These are phyloP conservation scores for Falco naumanni DNA, from an alignment of 2,797 vertebrate species.

Conservation along the genomic window DNA sequence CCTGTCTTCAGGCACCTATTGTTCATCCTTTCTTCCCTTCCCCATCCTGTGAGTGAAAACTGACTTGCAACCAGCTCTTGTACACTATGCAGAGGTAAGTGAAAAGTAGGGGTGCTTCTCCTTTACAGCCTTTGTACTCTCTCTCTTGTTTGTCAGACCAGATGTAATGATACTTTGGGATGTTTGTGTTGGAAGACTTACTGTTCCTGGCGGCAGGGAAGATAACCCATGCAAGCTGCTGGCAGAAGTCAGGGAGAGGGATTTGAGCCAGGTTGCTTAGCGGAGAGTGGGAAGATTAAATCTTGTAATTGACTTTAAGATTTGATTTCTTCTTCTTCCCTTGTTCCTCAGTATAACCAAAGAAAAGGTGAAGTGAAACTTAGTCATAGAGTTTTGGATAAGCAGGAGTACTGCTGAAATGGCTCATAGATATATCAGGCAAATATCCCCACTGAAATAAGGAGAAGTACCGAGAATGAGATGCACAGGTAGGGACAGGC, in stretches of 20 bases:
- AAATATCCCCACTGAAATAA: background rate
- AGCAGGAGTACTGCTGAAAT: background rate
- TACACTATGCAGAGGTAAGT: background rate
- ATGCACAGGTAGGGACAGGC: too few relatives aligned
- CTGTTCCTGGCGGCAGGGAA: background rate
- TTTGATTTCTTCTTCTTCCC: background rate
- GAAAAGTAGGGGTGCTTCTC: background rate
- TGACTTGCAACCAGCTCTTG: background rate
- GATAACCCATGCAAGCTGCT: background rate
- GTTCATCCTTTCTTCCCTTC: background rate
- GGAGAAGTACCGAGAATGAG: background rate
- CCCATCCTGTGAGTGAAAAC: background rate
- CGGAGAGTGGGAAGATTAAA: background rate
- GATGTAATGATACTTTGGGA: fast-evolving
- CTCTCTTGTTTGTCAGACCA: background rate
- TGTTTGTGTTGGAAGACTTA: background rate
- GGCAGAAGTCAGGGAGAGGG: background rate
- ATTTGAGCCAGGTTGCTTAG: background rate
- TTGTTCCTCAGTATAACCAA: background rate
- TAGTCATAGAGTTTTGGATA: background rate
- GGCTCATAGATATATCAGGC: fast-evolving
- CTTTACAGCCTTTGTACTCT: background rate
- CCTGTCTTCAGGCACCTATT: background rate
- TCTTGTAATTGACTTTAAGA: background rate
- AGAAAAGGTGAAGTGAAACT: background rate